Conservation (phyloP, 1,140 invertebrate species). For the Aphelinus certus region DNA sequence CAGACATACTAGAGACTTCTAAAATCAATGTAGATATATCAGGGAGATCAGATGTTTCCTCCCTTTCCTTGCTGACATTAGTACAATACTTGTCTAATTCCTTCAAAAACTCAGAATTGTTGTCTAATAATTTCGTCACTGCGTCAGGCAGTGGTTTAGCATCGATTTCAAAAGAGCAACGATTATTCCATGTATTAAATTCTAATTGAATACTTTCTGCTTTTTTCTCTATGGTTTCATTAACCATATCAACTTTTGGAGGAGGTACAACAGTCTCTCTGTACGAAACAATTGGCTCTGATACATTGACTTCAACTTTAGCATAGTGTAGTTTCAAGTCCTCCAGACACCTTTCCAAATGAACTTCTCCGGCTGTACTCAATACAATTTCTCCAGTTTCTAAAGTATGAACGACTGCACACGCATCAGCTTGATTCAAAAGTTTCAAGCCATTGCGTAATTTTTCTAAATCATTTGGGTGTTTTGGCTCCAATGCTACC, state of each 20-base stretch:
- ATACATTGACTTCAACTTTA: slow-evolving; percentile 89
- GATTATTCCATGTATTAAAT: slow-evolving; percentile 76
- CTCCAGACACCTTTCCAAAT: slow-evolving; percentile 93
- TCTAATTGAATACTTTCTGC: slow-evolving; percentile 68
- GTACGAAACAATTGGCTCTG: slow-evolving; percentile 95
- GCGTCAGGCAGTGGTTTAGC: slow-evolving; percentile 81
- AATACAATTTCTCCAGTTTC: slow-evolving; percentile 96
- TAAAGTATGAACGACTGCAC: slow-evolving; percentile 89
- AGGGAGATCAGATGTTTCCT: slow-evolving; percentile 39
- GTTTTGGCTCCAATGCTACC: slow-evolving; percentile 92
- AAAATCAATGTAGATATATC: slow-evolving; percentile 44
- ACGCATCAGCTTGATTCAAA: slow-evolving; percentile 93
- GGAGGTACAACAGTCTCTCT: slow-evolving; percentile 90
- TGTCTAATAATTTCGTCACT: slow-evolving; percentile 77
- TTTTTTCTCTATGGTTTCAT: slow-evolving; percentile 80
- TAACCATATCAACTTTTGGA: slow-evolving; percentile 88
- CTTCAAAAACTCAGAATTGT: slow-evolving; percentile 70
- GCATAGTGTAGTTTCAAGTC: slow-evolving; percentile 86
- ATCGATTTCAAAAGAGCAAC: slow-evolving; percentile 78
- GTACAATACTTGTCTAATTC: slow-evolving; percentile 63
- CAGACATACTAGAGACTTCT: slow-evolving; percentile 56
- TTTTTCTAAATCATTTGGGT: slow-evolving; percentile 82
- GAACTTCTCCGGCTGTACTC: slow-evolving; percentile 97
- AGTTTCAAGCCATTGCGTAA: slow-evolving; percentile 84
- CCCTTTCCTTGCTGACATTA: slow-evolving; percentile 51